Evolutionary conservation across 2,113 vertebrate species (phyloP).

Genomic region (Phoenicopterus ruber): DNA sequence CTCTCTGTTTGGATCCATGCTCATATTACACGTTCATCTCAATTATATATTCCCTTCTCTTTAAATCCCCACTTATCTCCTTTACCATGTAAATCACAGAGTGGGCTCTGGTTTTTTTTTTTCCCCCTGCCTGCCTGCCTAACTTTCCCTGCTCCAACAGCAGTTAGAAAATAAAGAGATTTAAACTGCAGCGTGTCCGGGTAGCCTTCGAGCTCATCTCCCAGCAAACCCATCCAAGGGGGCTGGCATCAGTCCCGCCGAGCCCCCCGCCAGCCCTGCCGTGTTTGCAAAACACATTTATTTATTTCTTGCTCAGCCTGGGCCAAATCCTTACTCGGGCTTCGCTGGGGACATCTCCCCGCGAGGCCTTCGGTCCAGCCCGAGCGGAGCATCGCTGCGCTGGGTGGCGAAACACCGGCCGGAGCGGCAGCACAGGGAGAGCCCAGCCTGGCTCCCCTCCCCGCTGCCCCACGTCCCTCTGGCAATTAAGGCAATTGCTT

Average conservation of each 20-base stretch:
- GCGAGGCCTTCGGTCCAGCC: not conserved
- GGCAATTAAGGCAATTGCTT: slow-evolving; percentile 27
- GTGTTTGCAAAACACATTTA: not conserved
- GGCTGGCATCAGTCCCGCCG: not conserved
- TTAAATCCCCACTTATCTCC: slow-evolving; percentile 31
- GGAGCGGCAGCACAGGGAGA: not conserved
- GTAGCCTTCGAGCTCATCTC: not conserved
- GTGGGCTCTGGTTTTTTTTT: not conserved
- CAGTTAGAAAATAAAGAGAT: not conserved
- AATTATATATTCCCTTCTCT: slow-evolving; percentile 4
- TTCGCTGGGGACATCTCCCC: not conserved
- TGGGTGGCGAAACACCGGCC: accelerated
- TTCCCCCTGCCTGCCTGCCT: not conserved
- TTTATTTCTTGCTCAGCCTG: not conserved
- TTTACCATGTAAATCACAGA: slow-evolving; percentile 21
- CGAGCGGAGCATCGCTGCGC: accelerated
- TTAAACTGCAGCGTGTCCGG: not conserved
- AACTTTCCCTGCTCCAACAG: not conserved
- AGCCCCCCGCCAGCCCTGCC: accelerated
- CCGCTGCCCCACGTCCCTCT: not conserved
- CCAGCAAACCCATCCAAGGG: not conserved
- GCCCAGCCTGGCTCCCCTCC: not conserved
- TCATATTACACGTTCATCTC: not conserved
- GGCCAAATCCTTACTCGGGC: not conserved
- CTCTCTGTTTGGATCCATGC: slow-evolving; percentile 33